phyloP scores from a whole-genome alignment of 2,113 vertebrate species.

The Poeciliopsis occidentalis region DNA sequence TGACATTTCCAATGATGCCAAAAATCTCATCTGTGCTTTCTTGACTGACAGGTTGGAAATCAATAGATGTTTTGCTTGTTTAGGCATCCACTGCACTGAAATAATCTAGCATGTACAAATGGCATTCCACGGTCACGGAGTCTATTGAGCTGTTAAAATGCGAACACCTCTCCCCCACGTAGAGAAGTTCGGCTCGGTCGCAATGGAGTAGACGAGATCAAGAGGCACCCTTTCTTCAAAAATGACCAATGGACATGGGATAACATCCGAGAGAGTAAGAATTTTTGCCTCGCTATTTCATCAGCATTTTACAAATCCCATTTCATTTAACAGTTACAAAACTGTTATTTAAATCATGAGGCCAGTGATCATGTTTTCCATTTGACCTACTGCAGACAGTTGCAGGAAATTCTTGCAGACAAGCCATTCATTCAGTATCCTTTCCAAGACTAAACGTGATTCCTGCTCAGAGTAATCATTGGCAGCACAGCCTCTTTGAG shows the following conservation, averaged over 20 bases:
- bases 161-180: neutral
- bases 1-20: constrained; percentile 97
- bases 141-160: neutral
- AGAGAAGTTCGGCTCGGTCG: constrained; percentile 95
- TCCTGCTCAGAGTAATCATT: constrained; percentile 53
- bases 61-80: constrained; percentile 6
- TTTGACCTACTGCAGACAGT: constrained; percentile 70
- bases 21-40: constrained; percentile 98
- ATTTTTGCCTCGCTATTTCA: neutral
- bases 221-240: constrained; percentile 96
- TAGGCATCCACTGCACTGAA: constrained; percentile 11
- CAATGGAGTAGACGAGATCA: constrained; percentile 97
- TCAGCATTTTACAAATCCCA: constrained; percentile 14
- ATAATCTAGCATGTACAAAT: neutral
- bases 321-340: constrained; percentile 16
- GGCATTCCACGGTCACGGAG: neutral
- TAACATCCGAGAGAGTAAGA: constrained; percentile 94
- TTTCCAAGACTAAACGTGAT: constrained; percentile 58
- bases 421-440: constrained; percentile 67
- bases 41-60: constrained; percentile 93
- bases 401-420: constrained; percentile 69
- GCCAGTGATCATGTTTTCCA: constrained; percentile 55
- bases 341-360: constrained; percentile 33
- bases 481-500: constrained; percentile 46
- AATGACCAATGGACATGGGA: constrained; percentile 99